Evolutionary conservation across 2,888 invertebrate genomes (phyloP).

Genomic region (Monoplex corrugatus): DNA sequence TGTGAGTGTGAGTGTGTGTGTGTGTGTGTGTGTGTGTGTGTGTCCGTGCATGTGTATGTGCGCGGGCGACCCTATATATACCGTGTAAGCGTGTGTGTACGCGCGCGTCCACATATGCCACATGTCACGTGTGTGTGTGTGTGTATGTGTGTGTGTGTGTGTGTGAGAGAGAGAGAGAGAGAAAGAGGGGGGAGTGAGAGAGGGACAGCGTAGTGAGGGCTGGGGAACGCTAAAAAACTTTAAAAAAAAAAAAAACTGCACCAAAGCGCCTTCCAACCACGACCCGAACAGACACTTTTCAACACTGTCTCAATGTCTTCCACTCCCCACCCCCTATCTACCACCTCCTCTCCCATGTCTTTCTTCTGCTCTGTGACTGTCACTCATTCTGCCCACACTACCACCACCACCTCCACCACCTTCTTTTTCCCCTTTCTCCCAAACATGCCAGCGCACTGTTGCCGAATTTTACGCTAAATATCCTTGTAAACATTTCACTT

Average conservation of each 20-base stretch:
- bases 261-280: neutral
- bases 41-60: neutral
- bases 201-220: neutral
- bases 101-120: neutral
- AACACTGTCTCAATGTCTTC: neutral
- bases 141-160: neutral
- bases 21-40: too few species aligned
- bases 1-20: too few species aligned
- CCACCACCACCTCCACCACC: neutral
- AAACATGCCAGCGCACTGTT: slow-evolving; percentile 29
- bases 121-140: neutral
- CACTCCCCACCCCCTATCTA: neutral
- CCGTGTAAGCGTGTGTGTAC: neutral
- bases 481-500: slow-evolving; percentile 40
- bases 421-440: neutral
- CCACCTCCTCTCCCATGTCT: neutral
- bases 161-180: neutral
- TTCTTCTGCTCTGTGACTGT: too few species aligned
- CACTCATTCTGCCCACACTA: neutral
- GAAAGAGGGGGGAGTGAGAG: neutral
- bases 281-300: neutral
- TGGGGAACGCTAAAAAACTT: neutral
- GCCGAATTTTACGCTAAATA: slow-evolving; percentile 42
- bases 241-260: neutral
- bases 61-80: too few species aligned